Evolutionary conservation across 2,888 invertebrate species (phyloP).

Genomic region (Caenorhabditis doughertyi): DNA sequence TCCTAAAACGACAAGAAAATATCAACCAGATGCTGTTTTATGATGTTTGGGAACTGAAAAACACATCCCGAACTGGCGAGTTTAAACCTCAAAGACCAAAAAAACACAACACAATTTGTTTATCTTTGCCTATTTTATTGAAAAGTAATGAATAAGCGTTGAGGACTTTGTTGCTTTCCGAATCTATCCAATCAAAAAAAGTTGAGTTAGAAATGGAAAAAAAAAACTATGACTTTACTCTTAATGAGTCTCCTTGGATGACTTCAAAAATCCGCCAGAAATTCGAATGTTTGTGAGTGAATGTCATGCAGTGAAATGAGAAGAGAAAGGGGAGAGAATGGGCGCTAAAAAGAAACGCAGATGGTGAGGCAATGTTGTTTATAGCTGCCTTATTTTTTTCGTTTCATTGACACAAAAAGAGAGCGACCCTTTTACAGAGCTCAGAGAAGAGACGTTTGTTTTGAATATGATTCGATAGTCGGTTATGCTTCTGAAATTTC

Average conservation of each 20-base stretch:
- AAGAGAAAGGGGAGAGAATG: conserved; percentile 15
- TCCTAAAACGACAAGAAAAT: neutral
- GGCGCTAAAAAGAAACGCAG: conserved; percentile 44
- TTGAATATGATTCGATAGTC: too few relatives aligned
- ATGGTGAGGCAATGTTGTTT: conserved; percentile 52
- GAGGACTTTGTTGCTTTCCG: too few relatives aligned
- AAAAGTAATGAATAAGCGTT: too few relatives aligned
- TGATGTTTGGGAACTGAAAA: neutral
- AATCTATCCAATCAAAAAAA: too few relatives aligned
- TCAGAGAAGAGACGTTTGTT: neutral
- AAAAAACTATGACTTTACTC: neutral
- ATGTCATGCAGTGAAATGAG: conserved; percentile 32
- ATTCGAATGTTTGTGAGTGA: conserved; percentile 54
- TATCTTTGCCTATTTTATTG: neutral
- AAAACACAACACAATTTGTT: conserved; percentile 37
- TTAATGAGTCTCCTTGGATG: neutral
- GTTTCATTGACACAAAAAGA: conserved; percentile 31
- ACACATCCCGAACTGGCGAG: neutral
- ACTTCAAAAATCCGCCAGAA: conserved; percentile 11
- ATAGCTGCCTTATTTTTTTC: conserved; percentile 46
- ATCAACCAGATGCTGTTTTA: neutral
- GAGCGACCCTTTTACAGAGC: neutral
- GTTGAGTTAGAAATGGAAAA: too few relatives aligned
- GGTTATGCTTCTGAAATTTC: too few relatives aligned
- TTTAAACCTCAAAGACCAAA: conserved; percentile 28